Evolutionary conservation across 2,797 vertebrate genomes (phyloP).

Genomic region (Valencia hispanica): DNA sequence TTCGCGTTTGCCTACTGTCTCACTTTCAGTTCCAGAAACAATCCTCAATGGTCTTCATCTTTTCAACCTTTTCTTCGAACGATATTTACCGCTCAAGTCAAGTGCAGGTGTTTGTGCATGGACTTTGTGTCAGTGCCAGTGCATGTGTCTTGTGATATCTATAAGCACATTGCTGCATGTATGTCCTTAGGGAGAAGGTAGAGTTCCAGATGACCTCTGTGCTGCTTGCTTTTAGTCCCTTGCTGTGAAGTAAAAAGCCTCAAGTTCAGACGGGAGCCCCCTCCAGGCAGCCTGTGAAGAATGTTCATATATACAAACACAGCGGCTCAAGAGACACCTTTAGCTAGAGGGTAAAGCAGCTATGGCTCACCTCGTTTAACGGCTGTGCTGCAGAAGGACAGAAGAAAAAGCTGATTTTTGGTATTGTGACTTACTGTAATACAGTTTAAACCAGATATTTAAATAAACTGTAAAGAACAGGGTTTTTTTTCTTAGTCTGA

Average conservation of each 20-base stretch:
- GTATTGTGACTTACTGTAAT: conserved; percentile 53
- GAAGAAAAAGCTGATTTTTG: conserved; percentile 49
- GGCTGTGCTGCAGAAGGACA: conserved; percentile 44
- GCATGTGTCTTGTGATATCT: conserved; percentile 31
- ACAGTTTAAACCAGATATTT: background rate
- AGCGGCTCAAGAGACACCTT: conserved; percentile 68
- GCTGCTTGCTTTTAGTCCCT: conserved; percentile 47
- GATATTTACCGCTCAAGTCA: conserved; percentile 42
- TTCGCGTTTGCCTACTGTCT: conserved; percentile 14
- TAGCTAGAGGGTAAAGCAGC: conserved; percentile 74
- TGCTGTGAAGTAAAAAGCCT: conserved; percentile 61
- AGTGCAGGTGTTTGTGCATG: background rate
- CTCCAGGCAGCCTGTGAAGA: conserved; percentile 63
- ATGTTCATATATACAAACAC: conserved; percentile 71
- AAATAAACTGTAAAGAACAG: background rate
- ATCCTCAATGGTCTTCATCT: conserved; percentile 53
- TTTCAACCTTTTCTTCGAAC: conserved; percentile 53
- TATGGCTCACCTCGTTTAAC: conserved; percentile 61
- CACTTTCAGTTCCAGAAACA: conserved; percentile 41
- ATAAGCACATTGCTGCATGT: conserved; percentile 25
- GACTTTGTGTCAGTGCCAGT: conserved; percentile 14
- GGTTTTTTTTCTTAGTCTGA: background rate
- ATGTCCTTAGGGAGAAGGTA: conserved; percentile 44
- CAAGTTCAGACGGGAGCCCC: conserved; percentile 67
- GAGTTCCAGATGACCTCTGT: conserved; percentile 61